Base-by-base conservation (phyloP, 1,140 invertebrate genomes). In the Zaprionus ghesquierei region DNA sequence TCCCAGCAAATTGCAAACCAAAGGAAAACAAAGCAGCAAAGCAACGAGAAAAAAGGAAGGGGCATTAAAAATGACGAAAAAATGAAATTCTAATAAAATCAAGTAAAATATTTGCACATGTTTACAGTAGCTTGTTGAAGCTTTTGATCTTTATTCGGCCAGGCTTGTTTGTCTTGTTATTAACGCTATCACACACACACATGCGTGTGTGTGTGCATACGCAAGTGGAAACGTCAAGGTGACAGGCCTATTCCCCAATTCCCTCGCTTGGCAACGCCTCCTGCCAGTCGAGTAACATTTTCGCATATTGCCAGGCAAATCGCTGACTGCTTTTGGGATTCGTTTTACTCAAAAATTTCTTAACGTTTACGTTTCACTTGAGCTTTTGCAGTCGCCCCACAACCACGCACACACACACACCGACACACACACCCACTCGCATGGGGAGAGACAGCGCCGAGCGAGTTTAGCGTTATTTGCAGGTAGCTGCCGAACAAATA, bases 101-200 rank as follows among this genome's bases (percentile, higher is more conserved):
- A 87, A 89, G 53, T 74, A 81, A 87, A 86, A 87, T 89, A 87
- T 87, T 87, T 87, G 79, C 79, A 81, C 82, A 86, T 79, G 75
- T 77, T 82, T 73, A 76, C 75, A 68, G 68, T 66, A 69, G 71
- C 79, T 66, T 69, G 64, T 70, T 79, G 77, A 82, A 72, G 84
- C 82, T 79, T 87, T 87, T 87, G 82, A 87, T 87, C 82, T 89
- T 89, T 89, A 76, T 72, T 77, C 70, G 66, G 50, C 49, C 49
- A 58, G 59, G 63, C 49, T 58, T 85, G 81, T 81, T 79, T 86
- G 66, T 69, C 60, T 61, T 77, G 78, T 86, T 86, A 86, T 82
- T 87, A 86, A 87, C 81, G 71, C 82, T 35, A 68, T 69, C 65
- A 70, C 18, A 63, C 18, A 54, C 33, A 27, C n/a, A 27, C 33